A percentile compares a stretch with the other conserved stretches of the same genome.
Evolutionary conservation across 2,797 vertebrate species (phyloP).

Genomic region (Halcyon leucocephala): DNA sequence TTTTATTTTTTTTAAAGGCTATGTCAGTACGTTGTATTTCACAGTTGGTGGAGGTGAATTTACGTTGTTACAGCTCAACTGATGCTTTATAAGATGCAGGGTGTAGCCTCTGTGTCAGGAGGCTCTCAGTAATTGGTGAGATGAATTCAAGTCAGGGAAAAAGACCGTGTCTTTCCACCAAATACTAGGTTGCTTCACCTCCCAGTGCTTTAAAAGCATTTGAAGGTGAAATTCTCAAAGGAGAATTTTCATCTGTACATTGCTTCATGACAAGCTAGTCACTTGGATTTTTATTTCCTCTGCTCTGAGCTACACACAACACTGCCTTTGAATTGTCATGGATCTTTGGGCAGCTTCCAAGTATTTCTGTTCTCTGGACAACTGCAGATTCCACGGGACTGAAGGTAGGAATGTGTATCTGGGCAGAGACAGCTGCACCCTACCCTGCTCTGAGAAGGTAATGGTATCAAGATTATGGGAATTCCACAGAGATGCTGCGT

Average conservation of each 20-base stretch:
- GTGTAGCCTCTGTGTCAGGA: neutral
- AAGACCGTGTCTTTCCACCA: neutral
- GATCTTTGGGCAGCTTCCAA: neutral
- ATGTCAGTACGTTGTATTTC: neutral
- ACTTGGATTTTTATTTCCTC: neutral
- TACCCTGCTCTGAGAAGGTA: neutral
- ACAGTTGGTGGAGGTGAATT: neutral
- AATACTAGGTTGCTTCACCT: neutral
- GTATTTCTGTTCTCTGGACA: neutral
- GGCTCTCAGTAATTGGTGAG: neutral
- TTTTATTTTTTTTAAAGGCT: neutral
- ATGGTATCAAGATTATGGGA: rapidly evolving
- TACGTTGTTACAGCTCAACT: neutral
- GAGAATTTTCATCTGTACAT: neutral
- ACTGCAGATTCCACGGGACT: neutral
- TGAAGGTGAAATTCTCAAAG: neutral
- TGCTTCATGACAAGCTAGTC: neutral
- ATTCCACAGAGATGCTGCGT: neutral
- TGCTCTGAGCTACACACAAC: neutral
- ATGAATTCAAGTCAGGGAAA: neutral
- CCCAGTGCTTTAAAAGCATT: neutral
- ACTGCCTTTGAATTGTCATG: neutral
- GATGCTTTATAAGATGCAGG: neutral
- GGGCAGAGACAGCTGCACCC: neutral
- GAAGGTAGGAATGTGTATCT: neutral